Conservation (phyloP, 2,888 invertebrate genomes). For the Uropetala carovei region DNA sequence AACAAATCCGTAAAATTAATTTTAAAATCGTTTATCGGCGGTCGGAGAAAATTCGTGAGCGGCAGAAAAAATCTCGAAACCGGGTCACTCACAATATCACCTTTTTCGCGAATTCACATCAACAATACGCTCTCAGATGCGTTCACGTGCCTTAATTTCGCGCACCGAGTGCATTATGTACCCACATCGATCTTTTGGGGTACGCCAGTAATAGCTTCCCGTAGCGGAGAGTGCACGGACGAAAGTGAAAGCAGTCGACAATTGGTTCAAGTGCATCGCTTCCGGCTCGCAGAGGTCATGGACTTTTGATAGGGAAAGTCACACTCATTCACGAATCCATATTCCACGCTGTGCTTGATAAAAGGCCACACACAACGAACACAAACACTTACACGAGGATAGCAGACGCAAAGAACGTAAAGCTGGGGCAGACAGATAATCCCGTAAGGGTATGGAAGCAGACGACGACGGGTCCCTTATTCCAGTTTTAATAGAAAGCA, state of each 20-base stretch:
- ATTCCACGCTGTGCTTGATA: conserved; percentile 8
- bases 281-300: conserved; percentile 62
- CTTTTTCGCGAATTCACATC: conserved; percentile 33
- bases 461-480: conserved; percentile 60
- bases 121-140: neutral
- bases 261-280: conserved; percentile 64
- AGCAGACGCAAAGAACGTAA: conserved; percentile 39
- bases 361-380: conserved; percentile 9
- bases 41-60: neutral
- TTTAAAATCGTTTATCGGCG: neutral
- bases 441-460: conserved; percentile 50
- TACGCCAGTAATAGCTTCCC: conserved; percentile 53
- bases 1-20: neutral
- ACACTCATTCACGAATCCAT: conserved; percentile 60
- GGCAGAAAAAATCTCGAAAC: neutral
- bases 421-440: conserved; percentile 63
- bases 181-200: conserved; percentile 25
- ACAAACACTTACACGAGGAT: conserved; percentile 49
- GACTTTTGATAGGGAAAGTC: conserved; percentile 62
- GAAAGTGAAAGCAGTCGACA: conserved; percentile 61
- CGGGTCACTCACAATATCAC: conserved; percentile 41
- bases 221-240: conserved; percentile 44
- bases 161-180: conserved; percentile 4
- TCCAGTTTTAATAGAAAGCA: conserved; percentile 63
- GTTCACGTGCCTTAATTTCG: conserved; percentile 1